Conservation (phyloP, 2,113 vertebrate species). For the Xenus cinereus region DNA sequence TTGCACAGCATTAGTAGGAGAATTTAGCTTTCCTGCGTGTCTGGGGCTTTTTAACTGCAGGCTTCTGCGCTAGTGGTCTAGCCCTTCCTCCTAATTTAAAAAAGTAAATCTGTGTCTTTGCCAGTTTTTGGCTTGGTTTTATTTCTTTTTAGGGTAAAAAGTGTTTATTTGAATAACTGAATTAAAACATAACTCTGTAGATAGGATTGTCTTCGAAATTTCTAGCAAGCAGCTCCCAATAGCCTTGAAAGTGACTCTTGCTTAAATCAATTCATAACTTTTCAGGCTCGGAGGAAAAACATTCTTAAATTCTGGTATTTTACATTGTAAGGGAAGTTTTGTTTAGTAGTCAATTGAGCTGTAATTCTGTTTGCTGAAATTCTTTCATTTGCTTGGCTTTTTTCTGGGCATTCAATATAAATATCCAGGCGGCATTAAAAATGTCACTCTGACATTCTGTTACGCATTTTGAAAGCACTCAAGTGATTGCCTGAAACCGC, state of each 20-base stretch:
- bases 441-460: neutral
- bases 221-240: neutral
- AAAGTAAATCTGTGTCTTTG: neutral
- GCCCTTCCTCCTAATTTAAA: neutral
- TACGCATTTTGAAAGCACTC: neutral
- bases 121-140: neutral
- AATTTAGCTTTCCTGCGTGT: neutral
- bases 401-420: neutral
- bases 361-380: conserved; percentile 15
- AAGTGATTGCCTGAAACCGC: conserved; percentile 10
- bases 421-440: conserved; percentile 9
- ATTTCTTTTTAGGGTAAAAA: neutral
- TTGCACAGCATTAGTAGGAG: neutral
- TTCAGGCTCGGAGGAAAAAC: neutral
- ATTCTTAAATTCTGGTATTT: neutral
- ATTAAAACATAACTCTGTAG: neutral
- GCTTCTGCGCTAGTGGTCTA: neutral
- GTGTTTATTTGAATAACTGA: neutral
- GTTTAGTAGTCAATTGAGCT: neutral
- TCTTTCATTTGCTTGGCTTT: conserved; percentile 26
- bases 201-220: neutral
- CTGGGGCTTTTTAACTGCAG: neutral
- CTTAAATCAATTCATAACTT: neutral
- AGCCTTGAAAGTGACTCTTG: neutral
- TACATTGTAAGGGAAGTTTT: neutral